Conservation (phyloP, 2,113 vertebrate genomes). For the Colius striatus region DNA sequence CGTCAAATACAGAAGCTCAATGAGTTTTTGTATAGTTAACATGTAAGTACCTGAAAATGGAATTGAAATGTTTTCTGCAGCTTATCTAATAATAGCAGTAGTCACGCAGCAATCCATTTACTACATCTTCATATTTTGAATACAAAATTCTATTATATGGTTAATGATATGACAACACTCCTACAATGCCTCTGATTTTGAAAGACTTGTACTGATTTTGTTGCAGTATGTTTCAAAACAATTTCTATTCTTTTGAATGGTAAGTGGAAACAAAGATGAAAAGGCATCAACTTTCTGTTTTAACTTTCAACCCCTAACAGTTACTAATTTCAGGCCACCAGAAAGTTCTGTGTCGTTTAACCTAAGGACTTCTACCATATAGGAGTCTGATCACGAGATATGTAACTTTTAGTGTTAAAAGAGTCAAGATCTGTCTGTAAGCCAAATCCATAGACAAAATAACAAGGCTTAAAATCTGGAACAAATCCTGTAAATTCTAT, state of each 20-base stretch:
- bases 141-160: neutral
- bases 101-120: neutral
- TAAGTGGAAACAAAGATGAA: neutral
- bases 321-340: neutral
- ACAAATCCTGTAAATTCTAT: neutral
- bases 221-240: neutral
- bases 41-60: neutral
- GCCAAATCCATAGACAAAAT: constrained; percentile 6
- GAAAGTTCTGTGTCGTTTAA: neutral
- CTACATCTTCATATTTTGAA: neutral
- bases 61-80: neutral
- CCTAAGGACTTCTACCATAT: accelerated
- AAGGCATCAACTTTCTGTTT: neutral
- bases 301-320: neutral
- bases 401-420: neutral
- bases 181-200: neutral
- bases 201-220: neutral
- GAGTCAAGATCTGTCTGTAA: constrained; percentile 1
- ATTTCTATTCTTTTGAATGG: neutral
- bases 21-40: neutral
- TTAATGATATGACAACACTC: neutral
- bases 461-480: constrained; percentile 28
- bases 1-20: neutral
- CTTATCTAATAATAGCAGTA: neutral
- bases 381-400: neutral